Conservation (phyloP, 1,140 invertebrate species). For the Leptestheria dahalacensis region DNA sequence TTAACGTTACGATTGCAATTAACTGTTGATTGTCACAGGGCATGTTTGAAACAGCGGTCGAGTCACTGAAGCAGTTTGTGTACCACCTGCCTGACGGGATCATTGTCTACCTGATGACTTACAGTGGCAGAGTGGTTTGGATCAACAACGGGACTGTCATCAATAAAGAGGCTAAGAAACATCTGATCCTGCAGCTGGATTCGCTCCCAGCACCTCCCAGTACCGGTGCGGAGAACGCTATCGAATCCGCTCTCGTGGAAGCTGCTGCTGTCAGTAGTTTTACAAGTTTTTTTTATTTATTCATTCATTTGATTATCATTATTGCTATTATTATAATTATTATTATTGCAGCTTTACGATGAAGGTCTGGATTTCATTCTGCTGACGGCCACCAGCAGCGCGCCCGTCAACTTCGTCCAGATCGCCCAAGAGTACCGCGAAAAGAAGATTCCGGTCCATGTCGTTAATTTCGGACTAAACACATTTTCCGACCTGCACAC, state of each 20-base stretch:
- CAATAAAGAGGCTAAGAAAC: neutral
- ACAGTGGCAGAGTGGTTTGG: neutral
- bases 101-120: neutral
- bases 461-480: neutral
- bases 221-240: neutral
- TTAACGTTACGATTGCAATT: no score
- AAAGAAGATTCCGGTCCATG: neutral
- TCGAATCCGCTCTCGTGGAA: neutral
- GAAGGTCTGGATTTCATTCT: neutral
- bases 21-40: neutral
- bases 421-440: neutral
- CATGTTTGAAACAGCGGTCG: neutral
- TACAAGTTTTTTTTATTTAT: no score
- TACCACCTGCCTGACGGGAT: neutral
- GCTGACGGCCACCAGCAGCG: neutral
- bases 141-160: neutral
- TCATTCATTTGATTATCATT: neutral
- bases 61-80: neutral
- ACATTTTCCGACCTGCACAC: neutral
- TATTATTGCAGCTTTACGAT: neutral
- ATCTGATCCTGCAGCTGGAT: neutral
- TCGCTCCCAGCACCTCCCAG: neutral
- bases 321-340: neutral
- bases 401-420: neutral
- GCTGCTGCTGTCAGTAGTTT: neutral